Evolutionary conservation across 1,140 invertebrate genomes (phyloP), one percentile per base, ranked within the genome.

Genomic region (Philopotamus ludificatus): DNA sequence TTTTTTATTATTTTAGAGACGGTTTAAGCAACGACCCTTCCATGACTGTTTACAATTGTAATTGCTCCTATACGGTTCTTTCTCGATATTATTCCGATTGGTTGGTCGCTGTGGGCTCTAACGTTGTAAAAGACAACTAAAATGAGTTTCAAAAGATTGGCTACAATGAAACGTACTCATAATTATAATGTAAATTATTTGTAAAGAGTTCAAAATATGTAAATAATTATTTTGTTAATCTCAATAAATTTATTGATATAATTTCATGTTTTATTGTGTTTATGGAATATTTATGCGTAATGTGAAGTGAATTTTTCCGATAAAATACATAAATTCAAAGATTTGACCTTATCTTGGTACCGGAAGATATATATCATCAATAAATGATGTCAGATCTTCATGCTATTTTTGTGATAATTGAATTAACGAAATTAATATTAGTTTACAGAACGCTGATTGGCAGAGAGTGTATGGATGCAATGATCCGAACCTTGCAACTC

Each of bases 1-100:
- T 34, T 21, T 55, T n/a, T 25, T 58, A 66, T 71, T 34, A 65
- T 78, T 76, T 45, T 74, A 81, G 79, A 54, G 75, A 73, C 71
- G 62, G 71, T 26, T 73, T 74, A 57, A 77, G 63, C 69, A 76
- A 76, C 73, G 79, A 81, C 39, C 61, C 76, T 10, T 72, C 74
- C 12, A 73, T 75, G 3, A 74, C 76, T 7, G 76, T 74, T 18
- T 81, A 76, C 62, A 79, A 79, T 64, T 79, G 78, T 50, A 81
- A 79, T 70, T 81, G 78, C 66, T 77, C 76, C 18, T 76, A 81
- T 70, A 69, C 80, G 58, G 78, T 81, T 4, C 77, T 79, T 75
- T 75, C 79, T 12, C 75, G 78, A 74, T 75, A 80, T 16, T 76
- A 76, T 62, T 76, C 78, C 20, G 77, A 81, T 58, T 81, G 79